phyloP scores from a whole-genome alignment of 2,113 vertebrate genomes.

The Brienomyrus brachyistius region DNA sequence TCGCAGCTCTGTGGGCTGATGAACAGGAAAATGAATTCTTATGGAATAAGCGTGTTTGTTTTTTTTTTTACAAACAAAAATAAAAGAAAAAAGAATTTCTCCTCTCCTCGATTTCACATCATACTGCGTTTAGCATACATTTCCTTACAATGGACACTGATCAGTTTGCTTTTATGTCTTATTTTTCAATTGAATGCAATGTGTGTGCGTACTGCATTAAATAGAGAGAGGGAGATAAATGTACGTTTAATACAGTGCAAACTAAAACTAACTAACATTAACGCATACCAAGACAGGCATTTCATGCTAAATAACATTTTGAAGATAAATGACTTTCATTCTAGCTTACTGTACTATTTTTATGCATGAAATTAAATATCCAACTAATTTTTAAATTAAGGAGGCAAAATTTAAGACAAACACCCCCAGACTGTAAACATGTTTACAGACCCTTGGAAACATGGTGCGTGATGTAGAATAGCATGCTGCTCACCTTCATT shows the following conservation, averaged over 20 bases:
- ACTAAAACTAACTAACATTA: slow-evolving; percentile 26
- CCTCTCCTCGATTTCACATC: neutral
- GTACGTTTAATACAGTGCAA: neutral
- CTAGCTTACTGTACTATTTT: neutral
- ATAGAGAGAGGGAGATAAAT: neutral
- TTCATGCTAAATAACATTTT: neutral
- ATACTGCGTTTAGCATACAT: neutral
- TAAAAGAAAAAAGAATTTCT: slow-evolving; percentile 5
- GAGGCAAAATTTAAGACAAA: neutral
- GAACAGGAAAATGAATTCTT: neutral
- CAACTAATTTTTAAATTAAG: no score
- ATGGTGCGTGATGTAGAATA: slow-evolving; percentile 24
- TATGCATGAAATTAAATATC: neutral
- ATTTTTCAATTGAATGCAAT: neutral
- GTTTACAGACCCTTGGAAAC: slow-evolving; percentile 34
- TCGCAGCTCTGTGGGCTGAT: neutral
- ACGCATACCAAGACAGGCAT: neutral
- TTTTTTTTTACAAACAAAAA: neutral
- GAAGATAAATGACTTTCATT: neutral
- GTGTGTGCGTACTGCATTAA: neutral
- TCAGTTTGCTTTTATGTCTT: neutral
- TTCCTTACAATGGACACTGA: neutral
- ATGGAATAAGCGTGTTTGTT: neutral
- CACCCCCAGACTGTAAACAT: slow-evolving; percentile 24
- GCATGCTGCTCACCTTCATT: slow-evolving; percentile 53